phyloP scores from a whole-genome alignment of 2,888 invertebrate species.

The Seira musarum region DNA sequence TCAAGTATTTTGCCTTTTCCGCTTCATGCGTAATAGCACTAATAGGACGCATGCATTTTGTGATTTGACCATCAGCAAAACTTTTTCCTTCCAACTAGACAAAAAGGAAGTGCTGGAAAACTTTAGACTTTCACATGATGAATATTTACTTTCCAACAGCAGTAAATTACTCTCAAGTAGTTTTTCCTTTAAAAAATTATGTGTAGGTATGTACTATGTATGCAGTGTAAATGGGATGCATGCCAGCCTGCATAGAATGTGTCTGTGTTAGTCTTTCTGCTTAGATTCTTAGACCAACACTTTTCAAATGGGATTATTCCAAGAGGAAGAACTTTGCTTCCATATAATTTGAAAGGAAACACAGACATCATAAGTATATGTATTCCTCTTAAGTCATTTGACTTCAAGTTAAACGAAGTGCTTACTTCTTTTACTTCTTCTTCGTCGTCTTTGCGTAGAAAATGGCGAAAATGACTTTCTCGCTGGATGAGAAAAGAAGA shows the following conservation, averaged over 20 bases:
- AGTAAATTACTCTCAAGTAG: slow-evolving; percentile 58
- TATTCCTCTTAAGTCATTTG: too few relatives aligned
- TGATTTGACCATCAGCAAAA: too few relatives aligned
- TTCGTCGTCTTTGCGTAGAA: background rate
- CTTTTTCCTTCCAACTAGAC: background rate
- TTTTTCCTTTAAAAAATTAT: slow-evolving; percentile 9
- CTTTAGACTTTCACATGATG: slow-evolving; percentile 44
- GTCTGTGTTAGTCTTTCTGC: background rate
- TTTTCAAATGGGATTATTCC: background rate
- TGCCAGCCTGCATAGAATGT: background rate
- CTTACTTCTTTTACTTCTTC: too few relatives aligned
- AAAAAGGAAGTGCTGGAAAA: slow-evolving; percentile 9
- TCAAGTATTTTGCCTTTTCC: too few relatives aligned
- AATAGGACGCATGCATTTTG: too few relatives aligned
- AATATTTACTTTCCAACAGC: slow-evolving; percentile 60
- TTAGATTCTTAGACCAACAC: background rate
- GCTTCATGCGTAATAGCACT: too few relatives aligned
- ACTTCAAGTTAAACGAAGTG: too few relatives aligned
- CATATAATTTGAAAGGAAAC: too few relatives aligned
- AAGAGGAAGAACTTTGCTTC: background rate
- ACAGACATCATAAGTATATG: too few relatives aligned
- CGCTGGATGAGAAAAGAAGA: background rate
- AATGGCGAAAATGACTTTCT: slow-evolving; percentile 49
- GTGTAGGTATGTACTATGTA: too few relatives aligned
- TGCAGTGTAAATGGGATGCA: too few relatives aligned